These are phyloP conservation scores for Ectemnius continuus DNA, from an alignment of 2,888 invertebrate genomes.

Conservation along the genomic window DNA sequence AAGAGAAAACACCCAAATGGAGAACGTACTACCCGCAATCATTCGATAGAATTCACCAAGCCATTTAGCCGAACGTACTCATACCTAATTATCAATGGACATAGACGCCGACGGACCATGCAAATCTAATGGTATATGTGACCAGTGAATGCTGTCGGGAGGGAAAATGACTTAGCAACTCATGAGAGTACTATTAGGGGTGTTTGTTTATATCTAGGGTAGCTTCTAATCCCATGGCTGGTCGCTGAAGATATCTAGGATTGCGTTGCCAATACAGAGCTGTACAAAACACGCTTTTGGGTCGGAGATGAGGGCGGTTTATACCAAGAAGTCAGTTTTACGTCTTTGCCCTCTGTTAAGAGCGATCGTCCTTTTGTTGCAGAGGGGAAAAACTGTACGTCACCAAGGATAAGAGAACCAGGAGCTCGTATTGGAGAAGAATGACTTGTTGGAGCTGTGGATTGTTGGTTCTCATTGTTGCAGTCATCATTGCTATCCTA, in stretches of 20 bases:
- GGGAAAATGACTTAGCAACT: conserved; percentile 31
- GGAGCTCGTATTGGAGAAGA: conserved; percentile 82
- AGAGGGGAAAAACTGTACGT: conserved; percentile 91
- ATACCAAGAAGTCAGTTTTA: too few species aligned
- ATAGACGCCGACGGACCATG: neutral
- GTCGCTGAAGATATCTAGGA: conserved; percentile 60
- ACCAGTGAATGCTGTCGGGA: neutral
- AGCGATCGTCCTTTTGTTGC: conserved; percentile 75
- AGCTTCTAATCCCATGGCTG: conserved; percentile 71
- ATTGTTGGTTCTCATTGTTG: conserved; percentile 82
- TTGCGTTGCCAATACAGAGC: conserved; percentile 64
- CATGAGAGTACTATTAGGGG: conserved; percentile 39
- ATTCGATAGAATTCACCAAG: neutral
- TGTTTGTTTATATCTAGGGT: conserved; percentile 56
- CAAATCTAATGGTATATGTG: conserved; percentile 1
- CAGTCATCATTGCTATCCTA: conserved; percentile 85
- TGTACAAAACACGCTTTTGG: conserved; percentile 73
- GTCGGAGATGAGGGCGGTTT: conserved; percentile 50
- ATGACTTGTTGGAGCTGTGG: conserved; percentile 85
- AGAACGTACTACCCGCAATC: neutral
- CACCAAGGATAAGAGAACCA: conserved; percentile 88
- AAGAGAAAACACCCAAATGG: neutral
- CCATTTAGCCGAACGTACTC: neutral
- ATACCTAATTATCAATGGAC: neutral
- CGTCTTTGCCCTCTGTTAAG: conserved; percentile 13